Percentiles rank a stretch among this genome's conserved stretches.
These are phyloP conservation scores for Tyria jacobaeae DNA, from an alignment of 2,888 invertebrate genomes.

Conservation along the genomic window DNA sequence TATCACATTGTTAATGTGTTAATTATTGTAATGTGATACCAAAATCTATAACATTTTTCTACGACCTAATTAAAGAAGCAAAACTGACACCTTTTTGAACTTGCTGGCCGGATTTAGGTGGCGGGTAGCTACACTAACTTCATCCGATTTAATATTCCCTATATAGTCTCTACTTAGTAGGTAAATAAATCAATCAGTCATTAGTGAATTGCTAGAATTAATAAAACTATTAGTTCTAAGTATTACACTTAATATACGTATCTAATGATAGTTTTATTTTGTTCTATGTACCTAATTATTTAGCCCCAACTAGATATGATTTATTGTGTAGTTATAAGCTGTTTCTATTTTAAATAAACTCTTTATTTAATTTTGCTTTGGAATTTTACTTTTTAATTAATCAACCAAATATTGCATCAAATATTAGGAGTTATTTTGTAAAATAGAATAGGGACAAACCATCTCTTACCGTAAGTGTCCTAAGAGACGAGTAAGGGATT, in stretches of 20 bases:
- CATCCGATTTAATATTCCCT: not conserved
- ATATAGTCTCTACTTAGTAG: not conserved
- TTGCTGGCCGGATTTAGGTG: not conserved
- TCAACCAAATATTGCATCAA: not conserved
- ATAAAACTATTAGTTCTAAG: constrained; percentile 19
- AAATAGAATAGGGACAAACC: too few species aligned
- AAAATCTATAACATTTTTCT: not conserved
- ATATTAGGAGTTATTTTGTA: too few species aligned
- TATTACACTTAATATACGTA: constrained; percentile 21
- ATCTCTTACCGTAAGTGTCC: too few species aligned
- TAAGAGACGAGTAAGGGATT: too few species aligned
- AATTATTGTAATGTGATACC: too few species aligned
- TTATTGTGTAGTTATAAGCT: constrained; percentile 53
- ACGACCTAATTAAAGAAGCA: not conserved
- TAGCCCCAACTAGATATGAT: constrained; percentile 15
- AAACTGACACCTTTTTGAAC: not conserved
- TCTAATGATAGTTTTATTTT: constrained; percentile 32
- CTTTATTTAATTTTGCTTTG: constrained; percentile 25
- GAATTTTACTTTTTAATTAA: not conserved
- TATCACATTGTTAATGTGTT: too few species aligned
- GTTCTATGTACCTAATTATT: constrained; percentile 32
- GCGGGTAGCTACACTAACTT: not conserved
- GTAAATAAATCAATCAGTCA: constrained; percentile 37
- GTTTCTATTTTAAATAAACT: constrained; percentile 62
- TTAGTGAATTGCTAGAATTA: constrained; percentile 51